phyloP scores from a whole-genome alignment of 30 jellyfish, hydroid and myxozoan species.

The Nemopilema nomurai region DNA sequence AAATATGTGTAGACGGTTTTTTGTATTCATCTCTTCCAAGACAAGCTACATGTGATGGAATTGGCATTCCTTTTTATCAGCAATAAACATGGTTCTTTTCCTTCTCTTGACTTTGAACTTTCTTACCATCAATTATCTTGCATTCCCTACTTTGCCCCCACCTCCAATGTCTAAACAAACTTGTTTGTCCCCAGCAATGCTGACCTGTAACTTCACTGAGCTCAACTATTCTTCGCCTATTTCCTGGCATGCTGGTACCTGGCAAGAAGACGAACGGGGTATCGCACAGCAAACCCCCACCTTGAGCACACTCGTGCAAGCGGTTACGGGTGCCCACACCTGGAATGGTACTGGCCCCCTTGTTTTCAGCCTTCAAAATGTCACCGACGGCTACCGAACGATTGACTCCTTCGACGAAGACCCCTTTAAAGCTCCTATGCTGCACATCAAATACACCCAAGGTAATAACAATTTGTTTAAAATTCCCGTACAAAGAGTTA shows the following conservation, averaged over 20 bases:
- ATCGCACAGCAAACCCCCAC: constrained; percentile 9
- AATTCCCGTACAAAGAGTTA: too few species aligned
- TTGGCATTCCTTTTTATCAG: too few species aligned
- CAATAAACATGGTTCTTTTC: background rate
- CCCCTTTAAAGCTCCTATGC: background rate
- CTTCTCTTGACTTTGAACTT: background rate
- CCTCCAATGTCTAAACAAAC: background rate
- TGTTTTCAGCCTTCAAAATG: background rate
- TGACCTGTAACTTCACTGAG: background rate
- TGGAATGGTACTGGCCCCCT: constrained; percentile 34
- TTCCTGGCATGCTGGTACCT: constrained; percentile 1
- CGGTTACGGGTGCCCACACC: background rate
- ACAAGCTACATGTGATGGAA: too few species aligned
- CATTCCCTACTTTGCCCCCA: background rate
- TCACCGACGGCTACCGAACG: background rate
- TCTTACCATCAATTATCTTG: too few species aligned
- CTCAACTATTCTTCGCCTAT: background rate
- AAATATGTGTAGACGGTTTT: too few species aligned
- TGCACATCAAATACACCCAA: background rate
- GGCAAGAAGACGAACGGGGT: constrained; percentile 6
- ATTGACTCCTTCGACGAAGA: background rate
- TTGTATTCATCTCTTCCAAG: too few species aligned
- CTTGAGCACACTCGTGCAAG: background rate
- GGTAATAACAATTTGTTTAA: background rate
- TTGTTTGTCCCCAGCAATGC: background rate